phyloP scores from a whole-genome alignment of 1,140 invertebrate species.

The Parasteatoda tepidariorum region DNA sequence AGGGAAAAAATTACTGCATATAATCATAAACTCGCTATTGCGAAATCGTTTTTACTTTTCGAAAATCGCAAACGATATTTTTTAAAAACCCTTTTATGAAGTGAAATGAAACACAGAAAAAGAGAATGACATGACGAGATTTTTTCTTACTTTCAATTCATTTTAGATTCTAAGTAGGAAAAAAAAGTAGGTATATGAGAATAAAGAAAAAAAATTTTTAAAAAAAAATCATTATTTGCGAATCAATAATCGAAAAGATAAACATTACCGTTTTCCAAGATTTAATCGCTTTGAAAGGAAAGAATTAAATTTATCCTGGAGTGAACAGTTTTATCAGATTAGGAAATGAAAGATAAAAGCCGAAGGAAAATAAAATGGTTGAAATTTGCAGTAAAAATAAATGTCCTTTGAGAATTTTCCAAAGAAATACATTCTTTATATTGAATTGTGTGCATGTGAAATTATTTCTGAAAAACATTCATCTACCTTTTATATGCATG shows the following conservation, averaged over 20 bases:
- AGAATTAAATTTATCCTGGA: conserved; percentile 59
- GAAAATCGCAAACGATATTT: not conserved
- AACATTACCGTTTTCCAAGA: conserved; percentile 52
- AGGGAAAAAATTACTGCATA: conserved; percentile 4
- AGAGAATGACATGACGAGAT: not conserved
- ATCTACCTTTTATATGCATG: conserved; percentile 12
- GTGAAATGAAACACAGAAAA: not conserved
- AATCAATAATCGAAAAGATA: conserved; percentile 61
- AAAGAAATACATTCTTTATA: conserved; percentile 3
- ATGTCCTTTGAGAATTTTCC: not conserved
- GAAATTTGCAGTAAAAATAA: not conserved
- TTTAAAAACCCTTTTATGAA: not conserved
- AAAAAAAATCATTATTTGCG: not conserved
- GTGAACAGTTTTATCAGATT: conserved; percentile 61
- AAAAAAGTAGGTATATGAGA: conserved; percentile 3
- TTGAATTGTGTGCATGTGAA: not conserved
- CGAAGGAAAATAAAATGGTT: not conserved
- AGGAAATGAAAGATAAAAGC: conserved; percentile 47
- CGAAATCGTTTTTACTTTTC: conserved; percentile 34
- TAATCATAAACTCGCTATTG: conserved; percentile 29
- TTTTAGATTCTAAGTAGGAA: conserved; percentile 1
- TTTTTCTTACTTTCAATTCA: conserved; percentile 14
- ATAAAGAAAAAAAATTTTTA: conserved; percentile 7
- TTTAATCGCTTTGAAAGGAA: conserved; percentile 57
- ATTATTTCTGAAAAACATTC: conserved; percentile 25